phyloP scores from a whole-genome alignment of 2,888 invertebrate genomes.

The Cerastis rubricosa region DNA sequence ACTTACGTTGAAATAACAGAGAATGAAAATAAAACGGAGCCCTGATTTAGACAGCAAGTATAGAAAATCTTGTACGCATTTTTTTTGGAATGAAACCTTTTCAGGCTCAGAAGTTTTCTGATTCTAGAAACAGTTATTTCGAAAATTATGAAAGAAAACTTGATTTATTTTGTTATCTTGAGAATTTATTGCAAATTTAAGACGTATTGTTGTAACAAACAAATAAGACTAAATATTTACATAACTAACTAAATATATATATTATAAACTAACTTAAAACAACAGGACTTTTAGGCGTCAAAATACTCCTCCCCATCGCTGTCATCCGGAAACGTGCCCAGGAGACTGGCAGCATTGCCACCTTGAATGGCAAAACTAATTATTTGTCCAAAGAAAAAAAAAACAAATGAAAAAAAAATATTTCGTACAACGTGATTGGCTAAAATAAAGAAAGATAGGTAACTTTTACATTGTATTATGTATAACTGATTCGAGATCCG shows the following conservation, averaged over 20 bases:
- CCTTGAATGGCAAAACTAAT: no score
- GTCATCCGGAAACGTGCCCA: no score
- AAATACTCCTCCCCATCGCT: no score
- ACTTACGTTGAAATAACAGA: slow-evolving; percentile 61
- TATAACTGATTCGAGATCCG: background rate
- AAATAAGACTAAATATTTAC: no score
- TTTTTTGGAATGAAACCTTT: slow-evolving; percentile 12
- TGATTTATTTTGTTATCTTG: slow-evolving; percentile 6
- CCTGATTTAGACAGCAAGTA: slow-evolving; percentile 43
- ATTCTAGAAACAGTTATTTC: slow-evolving; percentile 9
- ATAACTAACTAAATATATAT: no score
- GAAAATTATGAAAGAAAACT: background rate
- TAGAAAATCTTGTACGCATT: slow-evolving; percentile 9
- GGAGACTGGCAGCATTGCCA: no score
- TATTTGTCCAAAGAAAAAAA: no score
- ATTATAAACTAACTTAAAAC: no score
- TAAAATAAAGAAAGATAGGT: background rate
- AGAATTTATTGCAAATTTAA: no score
- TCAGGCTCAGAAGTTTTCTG: background rate
- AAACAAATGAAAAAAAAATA: background rate
- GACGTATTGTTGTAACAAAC: no score
- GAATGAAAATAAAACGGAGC: slow-evolving; percentile 48
- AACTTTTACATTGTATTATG: slow-evolving; percentile 5
- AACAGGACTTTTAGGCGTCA: no score
- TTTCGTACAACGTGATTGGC: background rate